Evolutionary conservation across 1,140 invertebrate species (phyloP).

Genomic region (Neodiprion fabricii): DNA sequence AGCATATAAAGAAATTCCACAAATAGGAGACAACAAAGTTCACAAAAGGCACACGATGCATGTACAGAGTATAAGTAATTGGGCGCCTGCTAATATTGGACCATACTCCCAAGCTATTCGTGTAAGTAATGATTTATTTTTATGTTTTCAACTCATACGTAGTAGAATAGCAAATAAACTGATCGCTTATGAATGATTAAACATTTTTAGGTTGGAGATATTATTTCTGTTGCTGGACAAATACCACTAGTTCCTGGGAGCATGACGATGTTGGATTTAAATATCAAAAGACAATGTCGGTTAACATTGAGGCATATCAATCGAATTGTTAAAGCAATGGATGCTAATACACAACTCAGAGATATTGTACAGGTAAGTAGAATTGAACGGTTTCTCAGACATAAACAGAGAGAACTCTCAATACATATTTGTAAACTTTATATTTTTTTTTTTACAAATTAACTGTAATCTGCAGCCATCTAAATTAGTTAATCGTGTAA

Average conservation of each 20-base stretch:
- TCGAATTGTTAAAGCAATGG: slow-evolving; percentile 80
- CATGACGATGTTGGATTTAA: slow-evolving; percentile 73
- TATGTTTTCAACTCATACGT: slow-evolving; percentile 18
- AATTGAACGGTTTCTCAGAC: background rate
- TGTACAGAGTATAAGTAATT: slow-evolving; percentile 93
- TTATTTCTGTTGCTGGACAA: slow-evolving; percentile 89
- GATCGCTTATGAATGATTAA: background rate
- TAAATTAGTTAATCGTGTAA: no score
- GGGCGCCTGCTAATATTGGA: slow-evolving; percentile 95
- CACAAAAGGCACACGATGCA: slow-evolving; percentile 80
- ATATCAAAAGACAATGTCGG: slow-evolving; percentile 76
- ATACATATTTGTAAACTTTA: background rate
- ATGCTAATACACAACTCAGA: slow-evolving; percentile 74
- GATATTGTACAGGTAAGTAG: slow-evolving; percentile 75
- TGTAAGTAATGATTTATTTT: slow-evolving; percentile 58
- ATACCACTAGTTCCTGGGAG: slow-evolving; percentile 88
- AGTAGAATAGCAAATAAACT: background rate
- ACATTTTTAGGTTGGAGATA: slow-evolving; percentile 71
- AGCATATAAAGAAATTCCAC: slow-evolving; percentile 64
- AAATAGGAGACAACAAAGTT: slow-evolving; percentile 49
- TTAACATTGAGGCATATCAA: slow-evolving; percentile 83
- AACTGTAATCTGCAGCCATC: no score
- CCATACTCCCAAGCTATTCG: slow-evolving; percentile 92
- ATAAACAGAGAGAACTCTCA: no score
- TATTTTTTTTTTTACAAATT: no score